Evolutionary conservation across 2,113 vertebrate species (phyloP), one percentile per base, ranked within the genome.

Genomic region (Semicossyphus pulcher): DNA sequence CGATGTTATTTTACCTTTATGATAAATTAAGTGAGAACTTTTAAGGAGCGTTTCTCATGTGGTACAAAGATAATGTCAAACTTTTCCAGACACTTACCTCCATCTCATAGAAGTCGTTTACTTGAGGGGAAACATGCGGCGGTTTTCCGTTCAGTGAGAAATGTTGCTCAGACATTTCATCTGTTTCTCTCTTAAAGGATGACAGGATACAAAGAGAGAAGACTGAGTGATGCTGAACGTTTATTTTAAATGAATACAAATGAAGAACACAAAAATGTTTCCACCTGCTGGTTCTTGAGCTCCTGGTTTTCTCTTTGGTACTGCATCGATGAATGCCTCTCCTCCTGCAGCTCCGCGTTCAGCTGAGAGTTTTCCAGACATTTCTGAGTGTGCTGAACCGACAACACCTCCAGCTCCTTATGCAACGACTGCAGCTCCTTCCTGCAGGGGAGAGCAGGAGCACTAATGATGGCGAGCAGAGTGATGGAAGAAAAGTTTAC

Each of bases 371-470:
- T 97, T 86, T 98, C 97, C 88, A 98, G 88, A 80, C 97, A 99
- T 91, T 97, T 99, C 92, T 98, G 95, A 0, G 96, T 96, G 89
- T 99, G 97, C 91, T 98, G 97, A 85, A 95, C 94, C 0, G 97
- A 99, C 28, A 99, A 91, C 47, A 95, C 94, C 88, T 98, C 95
- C 51, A 98, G 94, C 89, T 99, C 97, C 84, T 96, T 93, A 66
- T 96, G 95, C 86, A 98, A 88, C 0, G 93, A 95, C 87, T 95
- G 92, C 48, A 97, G 85, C 90, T 96, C 96, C 81, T 96, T 96
- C 89, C 97, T 99, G 92, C 0, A 23, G 42, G 39, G 47, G 48
- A 67, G 41, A 85, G 18, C 71, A 81, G 26, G 41, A 15, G 32
- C 16, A 65, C 11, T 2, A 2, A 34, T 21, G 4, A 1, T 51